These are phyloP conservation scores for Deroptyus accipitrinus DNA, from an alignment of 2,113 vertebrate genomes.

Conservation along the genomic window DNA sequence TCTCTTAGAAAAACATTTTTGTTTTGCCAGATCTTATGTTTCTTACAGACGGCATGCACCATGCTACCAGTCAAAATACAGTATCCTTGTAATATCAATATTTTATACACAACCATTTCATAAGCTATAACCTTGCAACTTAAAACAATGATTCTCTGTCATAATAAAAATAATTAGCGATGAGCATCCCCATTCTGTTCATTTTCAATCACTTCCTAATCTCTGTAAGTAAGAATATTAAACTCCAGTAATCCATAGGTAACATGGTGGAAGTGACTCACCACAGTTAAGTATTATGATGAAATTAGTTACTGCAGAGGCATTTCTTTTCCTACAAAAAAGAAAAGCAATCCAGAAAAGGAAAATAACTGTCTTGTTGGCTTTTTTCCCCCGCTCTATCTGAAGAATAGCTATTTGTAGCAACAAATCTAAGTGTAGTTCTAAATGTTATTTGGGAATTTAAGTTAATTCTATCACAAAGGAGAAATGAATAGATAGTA, in stretches of 20 bases:
- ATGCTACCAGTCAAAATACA: slow-evolving; percentile 67
- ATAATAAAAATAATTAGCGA: slow-evolving; percentile 62
- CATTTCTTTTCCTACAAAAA: neutral
- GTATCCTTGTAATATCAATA: slow-evolving; percentile 55
- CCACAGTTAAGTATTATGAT: neutral
- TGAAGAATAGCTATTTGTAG: neutral
- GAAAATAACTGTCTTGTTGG: neutral
- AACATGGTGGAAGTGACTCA: neutral
- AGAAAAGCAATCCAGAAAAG: neutral
- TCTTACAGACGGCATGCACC: slow-evolving; percentile 60
- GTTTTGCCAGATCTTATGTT: slow-evolving; percentile 64
- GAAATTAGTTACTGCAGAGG: neutral
- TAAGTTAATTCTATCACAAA: neutral
- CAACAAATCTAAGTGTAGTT: neutral
- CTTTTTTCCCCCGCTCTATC: neutral
- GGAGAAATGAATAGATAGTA: neutral
- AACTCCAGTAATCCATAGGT: slow-evolving; percentile 34
- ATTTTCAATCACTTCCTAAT: slow-evolving; percentile 30
- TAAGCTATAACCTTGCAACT: slow-evolving; percentile 49
- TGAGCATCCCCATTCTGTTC: slow-evolving; percentile 20
- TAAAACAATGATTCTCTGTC: slow-evolving; percentile 64
- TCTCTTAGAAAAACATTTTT: slow-evolving; percentile 53
- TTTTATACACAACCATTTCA: slow-evolving; percentile 51
- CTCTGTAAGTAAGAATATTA: slow-evolving; percentile 32
- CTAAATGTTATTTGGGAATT: neutral